These are phyloP conservation scores for Drosophila gunungcola DNA, from an alignment of 1,140 invertebrate genomes.

Conservation along the genomic window DNA sequence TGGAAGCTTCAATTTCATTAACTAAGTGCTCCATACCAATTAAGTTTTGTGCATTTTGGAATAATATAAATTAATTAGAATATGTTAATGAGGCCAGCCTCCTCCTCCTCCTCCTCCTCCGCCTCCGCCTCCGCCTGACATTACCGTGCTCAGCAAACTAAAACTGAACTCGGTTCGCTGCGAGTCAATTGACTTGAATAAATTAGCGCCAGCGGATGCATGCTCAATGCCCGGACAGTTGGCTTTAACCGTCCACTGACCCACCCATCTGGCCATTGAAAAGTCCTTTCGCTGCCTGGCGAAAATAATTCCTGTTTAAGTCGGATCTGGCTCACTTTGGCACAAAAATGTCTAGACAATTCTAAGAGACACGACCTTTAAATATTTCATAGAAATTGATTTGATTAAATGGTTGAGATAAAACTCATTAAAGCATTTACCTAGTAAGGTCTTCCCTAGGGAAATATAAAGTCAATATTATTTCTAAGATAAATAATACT, in stretches of 20 bases:
- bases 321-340: conserved; percentile 1
- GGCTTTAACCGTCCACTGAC: conserved; percentile 45
- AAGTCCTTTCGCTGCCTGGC: conserved; percentile 7
- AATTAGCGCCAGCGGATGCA: conserved; percentile 69
- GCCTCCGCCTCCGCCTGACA: conserved; percentile 8
- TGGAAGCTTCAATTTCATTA: conserved; percentile 76
- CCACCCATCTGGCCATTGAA: conserved; percentile 1
- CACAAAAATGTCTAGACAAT: conserved; percentile 19
- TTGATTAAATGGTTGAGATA: background rate
- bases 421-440: background rate
- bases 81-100: conserved; percentile 70
- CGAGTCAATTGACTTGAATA: conserved; percentile 79
- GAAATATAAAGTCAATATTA: background rate
- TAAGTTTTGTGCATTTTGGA: conserved; percentile 80
- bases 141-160: conserved; percentile 21
- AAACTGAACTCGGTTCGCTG: conserved; percentile 8
- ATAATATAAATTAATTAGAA: conserved; percentile 84
- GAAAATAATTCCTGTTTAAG: conserved; percentile 38
- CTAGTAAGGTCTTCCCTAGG: too few relatives aligned
- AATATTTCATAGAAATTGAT: conserved; percentile 3
- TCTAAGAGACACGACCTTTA: background rate
- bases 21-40: conserved; percentile 80
- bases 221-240: conserved; percentile 40
- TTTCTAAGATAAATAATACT: background rate
- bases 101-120: too few relatives aligned